These are phyloP conservation scores for Lipophrys pholis DNA, from an alignment of 2,113 vertebrate genomes.

Conservation along the genomic window DNA sequence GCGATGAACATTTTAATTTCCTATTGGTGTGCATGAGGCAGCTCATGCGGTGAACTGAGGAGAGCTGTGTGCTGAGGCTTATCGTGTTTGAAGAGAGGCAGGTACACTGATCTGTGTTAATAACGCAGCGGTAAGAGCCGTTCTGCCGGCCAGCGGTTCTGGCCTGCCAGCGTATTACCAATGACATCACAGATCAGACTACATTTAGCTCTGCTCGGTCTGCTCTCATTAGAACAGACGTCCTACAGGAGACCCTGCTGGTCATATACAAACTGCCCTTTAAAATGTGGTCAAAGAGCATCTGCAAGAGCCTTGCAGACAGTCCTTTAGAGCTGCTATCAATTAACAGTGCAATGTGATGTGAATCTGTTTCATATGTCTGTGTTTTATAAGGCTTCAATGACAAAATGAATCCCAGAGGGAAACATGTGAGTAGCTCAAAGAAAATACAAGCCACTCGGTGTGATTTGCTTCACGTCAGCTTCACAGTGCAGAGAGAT, in stretches of 20 bases:
- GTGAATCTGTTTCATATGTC: slow-evolving; percentile 8
- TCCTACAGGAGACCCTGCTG: slow-evolving; percentile 52
- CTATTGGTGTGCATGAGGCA: slow-evolving; percentile 35
- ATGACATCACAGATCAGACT: slow-evolving; percentile 67
- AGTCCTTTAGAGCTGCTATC: slow-evolving; percentile 24
- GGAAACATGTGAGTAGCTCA: not conserved
- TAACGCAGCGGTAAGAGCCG: slow-evolving; percentile 53
- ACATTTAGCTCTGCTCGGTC: slow-evolving; percentile 48
- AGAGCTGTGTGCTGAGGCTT: slow-evolving; percentile 54
- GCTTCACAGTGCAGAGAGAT: slow-evolving; percentile 17
- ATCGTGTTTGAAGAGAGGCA: slow-evolving; percentile 66
- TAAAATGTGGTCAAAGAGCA: slow-evolving; percentile 56
- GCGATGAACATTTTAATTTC: slow-evolving; percentile 50
- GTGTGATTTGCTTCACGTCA: slow-evolving; percentile 16
- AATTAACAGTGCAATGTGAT: slow-evolving; percentile 8
- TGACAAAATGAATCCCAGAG: slow-evolving; percentile 2
- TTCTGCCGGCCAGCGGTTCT: slow-evolving; percentile 53
- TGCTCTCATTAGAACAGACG: slow-evolving; percentile 65
- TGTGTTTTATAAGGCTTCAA: not conserved
- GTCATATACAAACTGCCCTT: slow-evolving; percentile 54
- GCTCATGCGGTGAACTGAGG: slow-evolving; percentile 28
- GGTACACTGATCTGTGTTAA: slow-evolving; percentile 73
- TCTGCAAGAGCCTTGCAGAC: slow-evolving; percentile 15
- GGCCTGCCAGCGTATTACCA: slow-evolving; percentile 60
- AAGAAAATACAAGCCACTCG: slow-evolving; percentile 35